A percentile compares a stretch with the other conserved stretches of the same genome.
Conservation (phyloP, 30 jellyfish, hydroid and myxozoan genomes). For the Thelohanellus kitauei region DNA sequence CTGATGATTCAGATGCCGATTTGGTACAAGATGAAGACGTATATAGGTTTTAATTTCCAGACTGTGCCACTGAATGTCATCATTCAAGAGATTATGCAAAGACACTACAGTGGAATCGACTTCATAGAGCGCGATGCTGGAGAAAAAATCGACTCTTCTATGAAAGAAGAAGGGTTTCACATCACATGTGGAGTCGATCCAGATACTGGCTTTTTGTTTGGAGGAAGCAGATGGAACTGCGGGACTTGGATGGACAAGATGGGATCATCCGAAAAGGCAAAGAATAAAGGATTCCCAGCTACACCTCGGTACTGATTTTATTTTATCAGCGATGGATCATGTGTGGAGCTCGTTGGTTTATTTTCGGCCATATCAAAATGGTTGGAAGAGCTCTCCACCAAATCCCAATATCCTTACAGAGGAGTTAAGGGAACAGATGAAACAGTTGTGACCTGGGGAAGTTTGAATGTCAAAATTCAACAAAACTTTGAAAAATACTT, state of each 20-base stretch:
- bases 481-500: constrained; percentile 23
- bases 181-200: constrained; percentile 30
- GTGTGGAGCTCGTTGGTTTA: constrained; percentile 69
- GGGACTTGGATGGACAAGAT: constrained; percentile 99
- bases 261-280: constrained; percentile 51
- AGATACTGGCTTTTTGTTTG: constrained; percentile 52
- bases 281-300: constrained; percentile 84
- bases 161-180: constrained; percentile 46
- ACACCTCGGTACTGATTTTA: constrained; percentile 39
- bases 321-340: constrained; percentile 68
- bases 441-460: constrained; percentile 7
- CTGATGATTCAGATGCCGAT: constrained; percentile 15
- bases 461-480: constrained; percentile 32
- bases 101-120: constrained; percentile 44
- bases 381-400: constrained; percentile 10
- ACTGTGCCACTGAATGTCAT: constrained; percentile 24
- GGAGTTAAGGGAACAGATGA: constrained; percentile 13
- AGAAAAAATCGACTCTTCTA: constrained; percentile 17
- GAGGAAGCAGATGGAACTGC: constrained; percentile 73
- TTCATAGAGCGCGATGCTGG: constrained; percentile 85
- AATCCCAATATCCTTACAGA: constrained; percentile 19
- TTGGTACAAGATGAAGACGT: constrained; percentile 6
- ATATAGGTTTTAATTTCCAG: not conserved
- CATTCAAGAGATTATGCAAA: constrained; percentile 41
- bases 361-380: constrained; percentile 31